Evolutionary conservation across 2,797 vertebrate genomes (phyloP).

Genomic region (Lagocephalus sceleratus): DNA sequence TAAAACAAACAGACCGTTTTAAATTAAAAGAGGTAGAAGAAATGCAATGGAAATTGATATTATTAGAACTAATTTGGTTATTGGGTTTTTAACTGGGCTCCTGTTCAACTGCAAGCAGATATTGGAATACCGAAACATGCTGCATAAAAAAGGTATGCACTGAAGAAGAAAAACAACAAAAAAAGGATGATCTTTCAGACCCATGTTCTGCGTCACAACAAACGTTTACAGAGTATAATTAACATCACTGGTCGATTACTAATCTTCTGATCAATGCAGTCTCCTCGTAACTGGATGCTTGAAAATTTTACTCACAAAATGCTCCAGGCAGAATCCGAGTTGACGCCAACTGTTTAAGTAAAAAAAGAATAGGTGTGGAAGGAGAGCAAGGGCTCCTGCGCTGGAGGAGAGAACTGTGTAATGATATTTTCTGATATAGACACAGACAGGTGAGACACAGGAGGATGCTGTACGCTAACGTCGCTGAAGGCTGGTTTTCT

Average conservation of each 20-base stretch:
- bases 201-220: slow-evolving; percentile 13
- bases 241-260: slow-evolving; percentile 48
- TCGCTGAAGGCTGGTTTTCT: slow-evolving; percentile 75
- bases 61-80: no score
- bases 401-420: slow-evolving; percentile 31
- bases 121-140: no score
- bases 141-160: no score
- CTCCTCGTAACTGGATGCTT: slow-evolving; percentile 24
- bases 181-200: slow-evolving; percentile 27
- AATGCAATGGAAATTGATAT: no score
- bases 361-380: slow-evolving; percentile 40
- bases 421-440: slow-evolving; percentile 43
- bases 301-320: slow-evolving; percentile 29
- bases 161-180: slow-evolving; percentile 19
- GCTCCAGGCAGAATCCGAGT: slow-evolving; percentile 33
- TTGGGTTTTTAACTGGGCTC: no score
- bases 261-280: slow-evolving; percentile 15
- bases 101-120: no score
- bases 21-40: no score
- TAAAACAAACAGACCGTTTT: no score
- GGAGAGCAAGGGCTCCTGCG: slow-evolving; percentile 10
- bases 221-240: slow-evolving; percentile 45
- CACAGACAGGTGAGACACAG: slow-evolving; percentile 37
- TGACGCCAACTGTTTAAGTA: slow-evolving; percentile 43
- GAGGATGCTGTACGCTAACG: slow-evolving; percentile 37